phyloP scores from a whole-genome alignment of 2,797 vertebrate species.

The Cichlasoma orientale region DNA sequence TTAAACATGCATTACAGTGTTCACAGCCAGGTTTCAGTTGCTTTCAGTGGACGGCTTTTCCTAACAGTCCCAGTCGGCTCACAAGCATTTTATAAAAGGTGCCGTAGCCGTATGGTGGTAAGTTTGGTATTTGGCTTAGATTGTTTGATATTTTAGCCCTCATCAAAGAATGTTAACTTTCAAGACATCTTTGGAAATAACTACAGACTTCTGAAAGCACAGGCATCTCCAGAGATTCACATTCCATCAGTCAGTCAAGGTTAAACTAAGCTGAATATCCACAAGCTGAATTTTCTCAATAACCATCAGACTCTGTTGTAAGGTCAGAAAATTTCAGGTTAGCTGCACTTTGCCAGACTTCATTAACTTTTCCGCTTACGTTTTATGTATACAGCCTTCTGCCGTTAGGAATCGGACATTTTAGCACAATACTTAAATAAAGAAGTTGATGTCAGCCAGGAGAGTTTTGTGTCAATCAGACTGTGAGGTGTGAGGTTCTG shows the following conservation, averaged over 20 bases:
- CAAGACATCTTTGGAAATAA: too few relatives aligned
- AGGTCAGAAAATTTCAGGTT: neutral
- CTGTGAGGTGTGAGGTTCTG: accelerated
- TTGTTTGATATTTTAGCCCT: too few relatives aligned
- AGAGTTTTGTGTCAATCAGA: neutral
- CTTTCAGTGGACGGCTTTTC: neutral
- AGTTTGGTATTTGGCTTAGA: neutral
- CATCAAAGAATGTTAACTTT: too few relatives aligned
- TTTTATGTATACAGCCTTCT: neutral
- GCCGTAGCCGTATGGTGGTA: neutral
- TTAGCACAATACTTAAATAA: neutral
- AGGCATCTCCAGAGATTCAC: neutral
- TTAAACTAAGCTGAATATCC: neutral
- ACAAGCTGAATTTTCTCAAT: neutral
- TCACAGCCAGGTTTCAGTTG: neutral
- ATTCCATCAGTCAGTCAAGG: neutral
- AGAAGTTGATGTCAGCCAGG: neutral
- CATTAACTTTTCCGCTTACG: neutral
- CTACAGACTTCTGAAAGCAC: neutral
- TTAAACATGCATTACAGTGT: neutral
- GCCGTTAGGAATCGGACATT: neutral
- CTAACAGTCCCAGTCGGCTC: neutral
- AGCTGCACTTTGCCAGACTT: neutral
- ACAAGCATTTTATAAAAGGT: neutral
- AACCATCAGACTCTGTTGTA: neutral